Evolutionary conservation across 2,797 vertebrate species (phyloP).

Genomic region (Synaphobranchus kaupii): DNA sequence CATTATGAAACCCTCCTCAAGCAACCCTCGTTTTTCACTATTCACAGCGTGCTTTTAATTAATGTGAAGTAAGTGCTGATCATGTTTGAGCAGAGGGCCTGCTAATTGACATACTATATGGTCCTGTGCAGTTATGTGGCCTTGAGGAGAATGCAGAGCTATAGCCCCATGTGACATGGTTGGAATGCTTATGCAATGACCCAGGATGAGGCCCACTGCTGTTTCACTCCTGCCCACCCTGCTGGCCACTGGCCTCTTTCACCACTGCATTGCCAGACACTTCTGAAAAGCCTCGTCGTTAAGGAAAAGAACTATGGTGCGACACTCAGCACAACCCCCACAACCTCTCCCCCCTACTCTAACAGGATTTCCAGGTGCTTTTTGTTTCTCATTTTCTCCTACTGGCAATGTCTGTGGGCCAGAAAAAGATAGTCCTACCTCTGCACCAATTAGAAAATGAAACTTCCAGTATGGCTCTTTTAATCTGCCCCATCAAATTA

Average conservation of each 20-base stretch:
- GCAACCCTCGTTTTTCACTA: neutral
- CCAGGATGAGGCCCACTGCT: conserved; percentile 4
- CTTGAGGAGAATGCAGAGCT: neutral
- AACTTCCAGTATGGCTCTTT: neutral
- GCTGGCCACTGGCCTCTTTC: neutral
- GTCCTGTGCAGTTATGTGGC: neutral
- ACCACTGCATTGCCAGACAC: neutral
- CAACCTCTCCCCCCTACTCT: too few species aligned
- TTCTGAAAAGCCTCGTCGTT: neutral
- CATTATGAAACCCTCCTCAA: neutral
- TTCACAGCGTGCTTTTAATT: neutral
- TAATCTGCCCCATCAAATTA: neutral
- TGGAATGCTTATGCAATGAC: conserved; percentile 9
- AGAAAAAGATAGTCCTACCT: neutral
- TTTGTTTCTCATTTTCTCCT: neutral
- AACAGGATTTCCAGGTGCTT: neutral
- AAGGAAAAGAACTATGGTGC: neutral
- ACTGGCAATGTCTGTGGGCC: neutral
- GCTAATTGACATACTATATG: neutral
- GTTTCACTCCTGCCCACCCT: neutral
- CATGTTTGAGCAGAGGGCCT: neutral
- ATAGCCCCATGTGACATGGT: neutral
- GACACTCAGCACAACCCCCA: neutral
- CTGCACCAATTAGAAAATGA: neutral
- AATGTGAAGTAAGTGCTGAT: neutral